phyloP scores from a whole-genome alignment of 35 echinoderm and acorn worm genomes.

The Diadema setosum region DNA sequence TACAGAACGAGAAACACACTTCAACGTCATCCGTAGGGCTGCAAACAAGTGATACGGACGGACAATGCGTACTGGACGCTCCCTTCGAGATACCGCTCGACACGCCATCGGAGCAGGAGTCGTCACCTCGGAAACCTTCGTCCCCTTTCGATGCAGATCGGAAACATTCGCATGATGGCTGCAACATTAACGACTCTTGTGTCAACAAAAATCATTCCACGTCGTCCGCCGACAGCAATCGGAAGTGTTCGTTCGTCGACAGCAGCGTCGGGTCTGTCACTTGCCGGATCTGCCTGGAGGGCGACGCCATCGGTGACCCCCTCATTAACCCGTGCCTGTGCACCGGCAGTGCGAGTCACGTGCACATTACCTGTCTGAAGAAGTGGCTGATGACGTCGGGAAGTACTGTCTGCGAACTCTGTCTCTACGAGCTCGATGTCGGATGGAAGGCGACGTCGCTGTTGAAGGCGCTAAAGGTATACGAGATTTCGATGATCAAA shows the following conservation, averaged over 20 bases:
- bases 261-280: not conserved
- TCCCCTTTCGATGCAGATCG: not conserved
- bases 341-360: slow-evolving; percentile 19
- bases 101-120: too few species aligned
- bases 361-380: slow-evolving; percentile 37
- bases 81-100: too few species aligned
- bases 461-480: not conserved
- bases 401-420: slow-evolving; percentile 27
- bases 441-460: not conserved
- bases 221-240: not conserved
- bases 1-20: too few species aligned
- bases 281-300: slow-evolving; percentile 18
- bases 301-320: not conserved
- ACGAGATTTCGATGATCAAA: not conserved
- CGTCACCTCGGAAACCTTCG: not conserved
- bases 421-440: not conserved
- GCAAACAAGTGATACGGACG: too few species aligned
- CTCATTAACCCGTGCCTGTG: slow-evolving; percentile 47
- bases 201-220: not conserved
- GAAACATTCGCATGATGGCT: not conserved
- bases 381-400: slow-evolving; percentile 19
- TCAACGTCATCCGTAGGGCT: too few species aligned
- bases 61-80: too few species aligned
- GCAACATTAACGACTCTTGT: not conserved
- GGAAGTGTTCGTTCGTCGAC: not conserved